Base-by-base conservation (phyloP, 2,797 vertebrate species). In the Scarus forsteni region DNA sequence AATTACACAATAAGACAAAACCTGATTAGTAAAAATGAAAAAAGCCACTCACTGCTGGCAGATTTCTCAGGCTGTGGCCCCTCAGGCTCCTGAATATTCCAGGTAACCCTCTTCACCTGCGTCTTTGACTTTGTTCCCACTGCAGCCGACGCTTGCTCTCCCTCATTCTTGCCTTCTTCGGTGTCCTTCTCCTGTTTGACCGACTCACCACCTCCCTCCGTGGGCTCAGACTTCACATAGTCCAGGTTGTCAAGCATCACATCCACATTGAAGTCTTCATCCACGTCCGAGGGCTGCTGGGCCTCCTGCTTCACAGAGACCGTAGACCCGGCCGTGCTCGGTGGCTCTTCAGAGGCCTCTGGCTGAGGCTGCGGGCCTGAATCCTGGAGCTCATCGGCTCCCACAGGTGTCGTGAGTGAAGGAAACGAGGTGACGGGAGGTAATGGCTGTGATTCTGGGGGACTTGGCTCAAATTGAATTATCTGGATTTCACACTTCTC, bases 61-160 rank as follows among this genome's bases (percentile, higher is more conserved):
- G 91, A 89, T 89, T 95, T 96, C 66, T 92, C 94, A 2, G 92
- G 71, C 50, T 94, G 70, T 0, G 87, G 83, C 9, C 87, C 63
- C 0, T 92, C 95, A 0, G 95, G 93, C 68, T 97, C 96, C 73
- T 97, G 95, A 27, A 99, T 96, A 87, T 99, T 99, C 98, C 98
- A 99, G 7, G 98, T 99, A 46, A 99, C 98, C 74, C 98, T 94
- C 68, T 99, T 99, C 59, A 96, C 97, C 1, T 92, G 92, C 35
- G 94, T 80, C 89, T 97, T 97, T 14, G 94, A 87, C 79, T 97
- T 97, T 7, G 88, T 71, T 1, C 72, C 73, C 1, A 85, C 81
- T 10, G 39, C 52, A 40, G 89, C 79, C 11, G 76, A 49, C 3
- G 63, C 45, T n/a, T 63, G 73, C 36, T 92, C 92, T 36, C 68